Base-by-base conservation (phyloP, 37 sponge, comb jelly and placozoan genomes). In the Aplysina aerophoba region DNA sequence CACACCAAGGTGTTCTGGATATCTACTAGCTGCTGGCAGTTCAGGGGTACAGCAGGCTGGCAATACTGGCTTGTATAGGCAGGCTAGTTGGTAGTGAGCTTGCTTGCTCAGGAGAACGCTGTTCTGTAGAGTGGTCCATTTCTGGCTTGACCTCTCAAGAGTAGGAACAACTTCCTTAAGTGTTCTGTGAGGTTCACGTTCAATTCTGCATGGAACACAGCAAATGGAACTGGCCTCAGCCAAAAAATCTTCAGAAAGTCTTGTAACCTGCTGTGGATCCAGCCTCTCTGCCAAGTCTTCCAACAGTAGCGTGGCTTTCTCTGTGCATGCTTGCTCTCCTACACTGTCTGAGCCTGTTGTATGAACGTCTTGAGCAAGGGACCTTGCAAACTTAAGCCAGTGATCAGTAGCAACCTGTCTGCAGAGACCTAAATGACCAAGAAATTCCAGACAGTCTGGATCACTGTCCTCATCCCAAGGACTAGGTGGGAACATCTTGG, bases 401-500 rank as follows among this genome's bases (percentile, higher is more conserved):
- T 40, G 50, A 24, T 75, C 44, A 36, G 20, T 36, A 36, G 44
- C 11, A 19, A 75, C 78, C n/a, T 19, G 37, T 19, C 53, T 36
- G 12, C n/a, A 1, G 37, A 75, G 40, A 36, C 78, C 78, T 2
- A 75, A 36, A 19, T 53, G 78, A 25, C 54, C 25, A 53, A 75
- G 54, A 24, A 75, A 75, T 15, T 75, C 78, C 21, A 75, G 12
- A n/a, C 64, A 40, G 14, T 36, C 17, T 41, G 40, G n/a, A 24
- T 40, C 25, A 1, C 39, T 24, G 16, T 22, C 44, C 1, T 75
- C 25, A 19, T 17, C 20, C 88, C 91, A 90, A 6, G 53, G 55
- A 8, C 25, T 19, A 36, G 60, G 37, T 33, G 87, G 85, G 67
- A 79, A 81, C n/a, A 80, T 17, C 38, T 57, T 17, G 0, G 21